Conservation (phyloP, 2,888 invertebrate species). For the Chironomus riparius region DNA sequence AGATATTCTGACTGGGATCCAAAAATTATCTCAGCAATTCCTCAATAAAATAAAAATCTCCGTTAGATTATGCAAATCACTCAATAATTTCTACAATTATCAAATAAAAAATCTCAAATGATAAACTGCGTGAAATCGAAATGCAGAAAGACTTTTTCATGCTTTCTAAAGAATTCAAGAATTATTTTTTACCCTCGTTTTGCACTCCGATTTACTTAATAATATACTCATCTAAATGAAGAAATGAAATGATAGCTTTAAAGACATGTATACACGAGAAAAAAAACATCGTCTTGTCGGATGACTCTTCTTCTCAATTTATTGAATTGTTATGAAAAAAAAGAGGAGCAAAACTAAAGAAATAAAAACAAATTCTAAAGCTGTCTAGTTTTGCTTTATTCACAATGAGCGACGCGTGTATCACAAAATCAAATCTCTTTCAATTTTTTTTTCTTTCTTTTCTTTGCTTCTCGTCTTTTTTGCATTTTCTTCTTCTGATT, state of each 20-base stretch:
- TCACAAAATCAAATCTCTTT: slow-evolving; percentile 19
- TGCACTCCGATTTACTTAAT: too few relatives aligned
- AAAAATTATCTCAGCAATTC: too few relatives aligned
- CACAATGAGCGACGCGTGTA: slow-evolving; percentile 18
- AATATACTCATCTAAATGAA: neutral
- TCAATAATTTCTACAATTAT: too few relatives aligned
- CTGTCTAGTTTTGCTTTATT: neutral
- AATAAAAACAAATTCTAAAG: neutral
- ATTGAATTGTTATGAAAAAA: neutral
- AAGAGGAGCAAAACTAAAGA: neutral
- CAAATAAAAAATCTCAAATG: too few relatives aligned
- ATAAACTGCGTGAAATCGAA: too few relatives aligned
- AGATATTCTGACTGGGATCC: too few relatives aligned
- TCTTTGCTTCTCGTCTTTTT: neutral
- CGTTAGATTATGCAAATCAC: too few relatives aligned
- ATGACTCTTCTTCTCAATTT: neutral
- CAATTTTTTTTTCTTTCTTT: neutral
- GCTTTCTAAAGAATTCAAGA: neutral
- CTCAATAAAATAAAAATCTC: too few relatives aligned
- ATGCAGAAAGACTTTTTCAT: neutral
- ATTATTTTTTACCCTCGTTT: too few relatives aligned
- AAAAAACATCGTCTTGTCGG: neutral
- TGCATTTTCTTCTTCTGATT: neutral
- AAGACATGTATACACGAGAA: neutral
- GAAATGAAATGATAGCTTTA: neutral